A percentile compares a stretch with the other conserved stretches of the same genome.
phyloP scores from a whole-genome alignment of 2,113 vertebrate genomes.

The Falcunculus frontatus region DNA sequence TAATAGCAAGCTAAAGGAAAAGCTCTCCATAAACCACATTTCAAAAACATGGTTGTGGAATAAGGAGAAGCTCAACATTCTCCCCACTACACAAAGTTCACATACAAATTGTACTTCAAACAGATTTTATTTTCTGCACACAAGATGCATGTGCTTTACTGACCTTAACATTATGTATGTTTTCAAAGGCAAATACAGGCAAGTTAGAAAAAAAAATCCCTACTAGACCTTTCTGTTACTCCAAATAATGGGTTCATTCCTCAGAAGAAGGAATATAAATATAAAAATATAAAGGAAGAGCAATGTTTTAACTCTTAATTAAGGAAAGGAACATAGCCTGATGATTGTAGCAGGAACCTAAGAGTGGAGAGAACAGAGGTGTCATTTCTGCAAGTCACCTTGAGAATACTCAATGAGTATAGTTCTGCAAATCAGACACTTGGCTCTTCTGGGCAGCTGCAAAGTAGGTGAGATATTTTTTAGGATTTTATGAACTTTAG shows the following conservation, averaged over 20 bases:
- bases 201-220: background rate
- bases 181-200: constrained; percentile 13
- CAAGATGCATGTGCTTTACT: background rate
- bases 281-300: background rate
- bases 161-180: background rate
- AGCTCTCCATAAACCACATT: background rate
- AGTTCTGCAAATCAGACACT: background rate
- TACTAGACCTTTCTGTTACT: background rate
- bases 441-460: background rate
- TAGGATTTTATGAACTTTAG: background rate
- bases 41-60: background rate
- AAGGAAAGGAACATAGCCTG: background rate
- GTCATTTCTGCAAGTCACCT: background rate
- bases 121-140: constrained; percentile 41
- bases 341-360: background rate
- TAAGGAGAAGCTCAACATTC: background rate
- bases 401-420: background rate
- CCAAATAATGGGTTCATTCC: background rate
- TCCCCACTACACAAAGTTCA: background rate
- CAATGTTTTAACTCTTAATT: background rate
- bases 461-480: background rate
- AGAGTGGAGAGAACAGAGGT: background rate
- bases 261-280: background rate
- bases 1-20: background rate
- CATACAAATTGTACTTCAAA: background rate